Percentiles rank a stretch among this genome's conserved stretches.
Evolutionary conservation across 37 sponge, comb jelly and placozoan species (phyloP).

Genomic region (Theonella swinhoei): DNA sequence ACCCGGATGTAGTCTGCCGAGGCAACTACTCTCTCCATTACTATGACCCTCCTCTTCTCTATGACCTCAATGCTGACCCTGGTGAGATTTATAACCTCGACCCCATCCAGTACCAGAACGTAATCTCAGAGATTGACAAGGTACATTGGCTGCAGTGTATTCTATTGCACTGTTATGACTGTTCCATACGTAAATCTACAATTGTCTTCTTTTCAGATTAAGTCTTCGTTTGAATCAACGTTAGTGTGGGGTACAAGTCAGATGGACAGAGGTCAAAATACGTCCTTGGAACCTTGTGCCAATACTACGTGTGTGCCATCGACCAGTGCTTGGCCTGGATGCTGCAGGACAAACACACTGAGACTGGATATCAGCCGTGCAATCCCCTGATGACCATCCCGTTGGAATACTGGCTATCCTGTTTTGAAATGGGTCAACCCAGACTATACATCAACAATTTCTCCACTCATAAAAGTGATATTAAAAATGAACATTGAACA

Average conservation of each 20-base stretch:
- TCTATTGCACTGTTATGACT: too few relatives aligned
- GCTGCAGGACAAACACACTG: not conserved
- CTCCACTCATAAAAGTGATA: too few relatives aligned
- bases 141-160: too few relatives aligned
- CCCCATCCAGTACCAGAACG: slow-evolving; percentile 20
- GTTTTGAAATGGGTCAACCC: too few relatives aligned
- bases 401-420: too few relatives aligned
- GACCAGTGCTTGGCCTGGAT: not conserved
- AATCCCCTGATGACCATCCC: too few relatives aligned
- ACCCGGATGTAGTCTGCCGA: slow-evolving; percentile 76
- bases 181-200: too few relatives aligned
- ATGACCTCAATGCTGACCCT: slow-evolving; percentile 61
- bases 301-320: not conserved
- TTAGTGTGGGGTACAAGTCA: slow-evolving; percentile 58
- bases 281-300: slow-evolving; percentile 38
- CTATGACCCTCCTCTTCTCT: slow-evolving; percentile 69
- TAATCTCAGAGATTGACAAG: slow-evolving; percentile 31
- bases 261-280: slow-evolving; percentile 25
- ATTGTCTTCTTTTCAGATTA: slow-evolving; percentile 27
- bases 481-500: too few relatives aligned
- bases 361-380: too few relatives aligned
- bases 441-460: too few relatives aligned
- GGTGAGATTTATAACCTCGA: slow-evolving; percentile 65
- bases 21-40: slow-evolving; percentile 14
- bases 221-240: slow-evolving; percentile 20